Evolutionary conservation across 2,888 invertebrate genomes (phyloP), one percentile per base, ranked within the genome.

Genomic region (Chesias legatella): DNA sequence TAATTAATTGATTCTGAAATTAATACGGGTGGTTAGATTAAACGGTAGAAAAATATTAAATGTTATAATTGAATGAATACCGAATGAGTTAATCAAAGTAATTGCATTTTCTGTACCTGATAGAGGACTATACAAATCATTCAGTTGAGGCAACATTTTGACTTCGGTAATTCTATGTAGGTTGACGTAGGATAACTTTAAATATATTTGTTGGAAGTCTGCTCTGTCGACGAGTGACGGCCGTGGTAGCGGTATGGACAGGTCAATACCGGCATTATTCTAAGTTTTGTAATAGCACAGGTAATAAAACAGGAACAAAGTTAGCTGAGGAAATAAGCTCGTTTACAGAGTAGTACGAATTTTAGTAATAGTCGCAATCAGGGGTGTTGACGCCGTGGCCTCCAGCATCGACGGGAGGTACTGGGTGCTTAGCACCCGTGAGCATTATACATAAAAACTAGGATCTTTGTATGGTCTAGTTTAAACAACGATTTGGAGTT

Each of bases 121-220:
- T 38, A 42, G 31, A 30, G 43, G 33, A 33, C 30, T 24, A 26
- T 41, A 41, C 40, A 40, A 41, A 45, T 46, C 33, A 33, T 21
- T 36, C 33, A 23, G 22, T 36, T 27, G 32, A 27, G 31, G 17
- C 32, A 37, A 28, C 33, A 33, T 10, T 17, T 17, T 5, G 13
- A 17, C 13, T 17, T 17, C 2, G 7, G 35, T 35, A 20, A 35
- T 30, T 32, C 31, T 23, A 38, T 26, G 42, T 29, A 31, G 46
- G 42, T 48, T 28, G 39, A 46, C 56, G 48, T 49, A 50, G 60
- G 68, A 62, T n/a, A n/a, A n/a, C 70, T 73, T 56, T 69, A 62
- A 73, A 72, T 66, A n/a, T n/a, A n/a, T n/a, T n/a, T n/a, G n/a
- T n/a, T n/a, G 60, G 63, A 55, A 52, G 46, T 46, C 50, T 40